Percentiles rank a stretch among this genome's conserved stretches.
These are phyloP conservation scores for Cosmorhoe ocellata DNA, from an alignment of 2,888 invertebrate genomes.

Conservation along the genomic window DNA sequence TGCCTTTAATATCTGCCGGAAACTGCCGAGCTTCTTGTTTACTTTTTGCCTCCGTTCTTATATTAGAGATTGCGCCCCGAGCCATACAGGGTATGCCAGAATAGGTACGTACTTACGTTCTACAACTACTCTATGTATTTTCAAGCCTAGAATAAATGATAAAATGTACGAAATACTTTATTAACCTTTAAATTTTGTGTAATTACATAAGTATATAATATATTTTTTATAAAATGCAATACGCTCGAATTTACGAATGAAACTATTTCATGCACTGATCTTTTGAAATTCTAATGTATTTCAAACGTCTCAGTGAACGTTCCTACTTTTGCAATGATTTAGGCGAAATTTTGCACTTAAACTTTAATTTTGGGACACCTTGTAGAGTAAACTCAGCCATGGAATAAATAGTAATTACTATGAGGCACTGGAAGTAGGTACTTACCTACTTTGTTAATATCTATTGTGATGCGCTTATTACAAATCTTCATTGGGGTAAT, in stretches of 20 bases:
- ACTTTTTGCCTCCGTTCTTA: slow-evolving; percentile 77
- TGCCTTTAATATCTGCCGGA: slow-evolving; percentile 82
- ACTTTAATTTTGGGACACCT: background rate
- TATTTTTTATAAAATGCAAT: too few relatives aligned
- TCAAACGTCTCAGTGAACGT: too few relatives aligned
- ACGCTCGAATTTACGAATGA: too few relatives aligned
- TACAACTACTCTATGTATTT: background rate
- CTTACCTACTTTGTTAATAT: slow-evolving; percentile 18
- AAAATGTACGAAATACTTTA: too few relatives aligned
- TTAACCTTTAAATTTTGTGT: too few relatives aligned
- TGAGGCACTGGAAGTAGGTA: background rate
- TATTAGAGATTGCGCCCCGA: slow-evolving; percentile 56
- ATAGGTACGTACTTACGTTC: background rate
- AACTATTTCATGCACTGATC: too few relatives aligned
- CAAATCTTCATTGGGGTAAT: slow-evolving; percentile 31
- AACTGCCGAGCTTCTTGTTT: slow-evolving; percentile 71
- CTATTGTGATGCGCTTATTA: slow-evolving; percentile 35
- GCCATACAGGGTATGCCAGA: slow-evolving; percentile 2
- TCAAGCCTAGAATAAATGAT: too few relatives aligned
- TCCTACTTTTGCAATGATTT: too few relatives aligned
- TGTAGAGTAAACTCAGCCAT: slow-evolving; percentile 1
- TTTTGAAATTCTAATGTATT: too few relatives aligned
- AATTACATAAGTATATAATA: too few relatives aligned
- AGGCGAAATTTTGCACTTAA: too few relatives aligned
- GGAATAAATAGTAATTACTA: slow-evolving; percentile 13